Evolutionary conservation across 2,888 invertebrate genomes (phyloP).

Genomic region (Tetrapedia diversipes): DNA sequence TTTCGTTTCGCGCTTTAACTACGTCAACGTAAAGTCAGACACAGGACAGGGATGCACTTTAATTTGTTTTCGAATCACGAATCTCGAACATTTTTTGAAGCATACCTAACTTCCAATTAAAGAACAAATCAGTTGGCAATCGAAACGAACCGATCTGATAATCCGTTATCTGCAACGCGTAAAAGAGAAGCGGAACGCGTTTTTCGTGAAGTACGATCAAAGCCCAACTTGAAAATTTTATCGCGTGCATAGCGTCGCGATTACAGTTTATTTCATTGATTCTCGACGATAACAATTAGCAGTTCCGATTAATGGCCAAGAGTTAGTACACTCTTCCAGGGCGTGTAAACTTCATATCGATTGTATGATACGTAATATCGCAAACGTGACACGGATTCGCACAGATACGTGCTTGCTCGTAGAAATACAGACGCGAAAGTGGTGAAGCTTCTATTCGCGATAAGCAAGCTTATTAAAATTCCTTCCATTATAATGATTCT

Average conservation of each 20-base stretch:
- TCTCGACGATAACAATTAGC: background rate
- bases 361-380: conserved; percentile 11
- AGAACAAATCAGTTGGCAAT: background rate
- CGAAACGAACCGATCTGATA: conserved; percentile 2
- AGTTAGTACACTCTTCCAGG: background rate
- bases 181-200: background rate
- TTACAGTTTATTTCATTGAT: background rate
- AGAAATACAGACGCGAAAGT: conserved; percentile 59
- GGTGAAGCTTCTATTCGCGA: conserved; percentile 30
- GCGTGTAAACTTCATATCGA: conserved; percentile 11
- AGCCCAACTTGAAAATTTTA: background rate
- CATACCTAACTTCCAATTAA: background rate
- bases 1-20: conserved; percentile 39
- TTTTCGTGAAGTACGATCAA: background rate
- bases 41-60: background rate
- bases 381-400: no score
- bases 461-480: background rate
- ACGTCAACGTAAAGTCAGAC: conserved; percentile 21
- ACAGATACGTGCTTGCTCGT: background rate
- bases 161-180: background rate
- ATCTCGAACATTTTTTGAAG: background rate
- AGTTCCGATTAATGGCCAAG: conserved; percentile 11
- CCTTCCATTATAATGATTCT: background rate
- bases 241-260: no score
- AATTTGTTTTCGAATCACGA: background rate